Percentiles rank a stretch among this genome's conserved stretches.
These are phyloP conservation scores for Vanessa tameamea DNA, from an alignment of 1,140 invertebrate species.

Conservation along the genomic window DNA sequence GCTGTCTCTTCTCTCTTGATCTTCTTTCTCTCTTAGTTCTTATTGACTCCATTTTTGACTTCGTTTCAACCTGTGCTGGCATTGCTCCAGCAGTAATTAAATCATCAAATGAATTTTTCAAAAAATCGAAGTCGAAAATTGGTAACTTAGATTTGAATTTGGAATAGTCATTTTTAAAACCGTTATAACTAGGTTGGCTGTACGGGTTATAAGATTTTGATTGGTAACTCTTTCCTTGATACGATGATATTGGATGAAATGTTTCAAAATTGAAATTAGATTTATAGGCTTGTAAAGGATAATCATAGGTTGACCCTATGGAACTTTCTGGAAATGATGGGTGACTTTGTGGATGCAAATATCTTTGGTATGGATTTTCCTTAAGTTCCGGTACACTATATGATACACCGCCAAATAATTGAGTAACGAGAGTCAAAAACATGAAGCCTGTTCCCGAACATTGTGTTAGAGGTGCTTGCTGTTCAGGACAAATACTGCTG, in stretches of 20 bases:
- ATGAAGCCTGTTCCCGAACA: slow-evolving; percentile 82
- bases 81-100: slow-evolving; percentile 47
- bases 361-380: slow-evolving; percentile 20
- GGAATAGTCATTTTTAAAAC: slow-evolving; percentile 22
- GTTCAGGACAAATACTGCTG: slow-evolving; percentile 74
- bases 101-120: slow-evolving; percentile 45
- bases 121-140: slow-evolving; percentile 45
- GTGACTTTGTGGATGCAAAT: not conserved
- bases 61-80: slow-evolving; percentile 34
- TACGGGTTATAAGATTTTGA: not conserved
- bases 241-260: not conserved
- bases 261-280: slow-evolving; percentile 8
- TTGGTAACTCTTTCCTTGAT: slow-evolving; percentile 5
- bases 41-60: slow-evolving; percentile 21
- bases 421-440: slow-evolving; percentile 81
- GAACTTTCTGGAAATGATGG: not conserved
- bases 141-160: slow-evolving; percentile 31
- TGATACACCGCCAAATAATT: slow-evolving; percentile 81
- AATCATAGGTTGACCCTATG: not conserved
- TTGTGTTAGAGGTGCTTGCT: slow-evolving; percentile 78
- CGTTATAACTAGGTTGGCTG: not conserved
- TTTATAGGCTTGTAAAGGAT: slow-evolving; percentile 11
- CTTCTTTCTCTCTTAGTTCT: slow-evolving; percentile 30
- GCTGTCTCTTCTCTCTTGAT: slow-evolving; percentile 39
- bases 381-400: slow-evolving; percentile 38